Base-by-base conservation (phyloP, 2,888 invertebrate genomes). In the Idaea dimidiata region DNA sequence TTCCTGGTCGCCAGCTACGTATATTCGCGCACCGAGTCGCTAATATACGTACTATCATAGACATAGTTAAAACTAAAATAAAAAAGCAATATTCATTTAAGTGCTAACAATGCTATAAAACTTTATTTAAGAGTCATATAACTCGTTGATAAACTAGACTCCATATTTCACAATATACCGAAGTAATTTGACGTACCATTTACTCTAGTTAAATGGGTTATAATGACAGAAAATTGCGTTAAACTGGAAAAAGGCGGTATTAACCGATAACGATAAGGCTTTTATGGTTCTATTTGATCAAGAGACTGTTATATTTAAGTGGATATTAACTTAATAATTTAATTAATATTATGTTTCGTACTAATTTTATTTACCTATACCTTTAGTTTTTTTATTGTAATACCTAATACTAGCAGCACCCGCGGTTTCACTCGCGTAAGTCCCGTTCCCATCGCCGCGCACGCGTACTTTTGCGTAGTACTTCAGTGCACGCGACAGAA, bases 161-260 rank as follows among this genome's bases (percentile, higher is more conserved):
- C 43, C 43, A 43, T 43, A 43, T 43, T 43, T 43, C 43, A 43
- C 43, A 43, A 43, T 43, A 43, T 43, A 10, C 14, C 43, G 43
- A 43, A 43, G 43, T 43, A 43, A 43, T 43, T 43, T 43, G 43
- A 43, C 5, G 43, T 10, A 43, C 43, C 43, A 43, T 43, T 43
- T 43, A 10, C 43, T 10, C 8, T 43, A 43, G 43, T 43, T 43
- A 43, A 43, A 43, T 43, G 43, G 43, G 43, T 43, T 43, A 43
- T 43, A 43, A 43, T 43, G 14, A 43, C 43, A 43, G 43, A 43
- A 43, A 43, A 43, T 59, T 61, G 56, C 60, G 59, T 55, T 54
- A 24, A n/a, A 58, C 54, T 62, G 18, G 58, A 6, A 6, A 43
- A 43, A 43, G 43, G 43, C 43, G 10, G 43, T 43, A 43, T 43